phyloP scores from a whole-genome alignment of 2,888 invertebrate genomes.

The Epiblema foenella region DNA sequence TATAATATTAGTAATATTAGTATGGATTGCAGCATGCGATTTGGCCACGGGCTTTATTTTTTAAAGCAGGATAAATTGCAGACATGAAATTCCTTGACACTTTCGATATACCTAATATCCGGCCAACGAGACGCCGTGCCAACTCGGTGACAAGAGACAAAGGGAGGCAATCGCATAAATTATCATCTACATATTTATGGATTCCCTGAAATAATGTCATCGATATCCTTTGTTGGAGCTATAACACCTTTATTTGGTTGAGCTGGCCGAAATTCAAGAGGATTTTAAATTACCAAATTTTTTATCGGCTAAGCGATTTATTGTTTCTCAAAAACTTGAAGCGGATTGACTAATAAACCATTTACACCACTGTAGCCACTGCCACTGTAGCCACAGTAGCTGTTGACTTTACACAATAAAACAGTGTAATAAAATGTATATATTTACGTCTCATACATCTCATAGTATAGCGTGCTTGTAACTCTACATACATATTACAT shows the following conservation, averaged over 20 bases:
- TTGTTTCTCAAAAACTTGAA: neutral
- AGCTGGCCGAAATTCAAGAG: neutral
- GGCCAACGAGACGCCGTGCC: slow-evolving; percentile 69
- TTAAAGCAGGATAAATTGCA: slow-evolving; percentile 44
- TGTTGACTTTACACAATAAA: neutral
- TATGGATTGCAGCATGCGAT: too few species aligned
- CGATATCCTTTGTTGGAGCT: slow-evolving; percentile 30
- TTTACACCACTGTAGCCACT: too few species aligned
- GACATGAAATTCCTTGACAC: slow-evolving; percentile 38
- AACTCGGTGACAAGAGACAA: slow-evolving; percentile 58
- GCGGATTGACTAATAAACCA: neutral
- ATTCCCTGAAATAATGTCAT: slow-evolving; percentile 33
- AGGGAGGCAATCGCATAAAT: slow-evolving; percentile 44
- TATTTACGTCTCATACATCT: too few species aligned
- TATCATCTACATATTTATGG: slow-evolving; percentile 44
- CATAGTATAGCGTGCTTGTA: too few species aligned
- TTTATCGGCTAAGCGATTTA: neutral
- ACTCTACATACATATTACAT: too few species aligned
- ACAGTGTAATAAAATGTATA: neutral
- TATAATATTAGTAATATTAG: too few species aligned
- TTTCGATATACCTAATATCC: slow-evolving; percentile 58
- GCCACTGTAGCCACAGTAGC: too few species aligned
- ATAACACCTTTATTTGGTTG: slow-evolving; percentile 15
- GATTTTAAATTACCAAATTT: neutral
- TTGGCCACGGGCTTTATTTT: neutral